A percentile compares a stretch with the other conserved stretches of the same genome.
phyloP scores from a whole-genome alignment of 2,797 vertebrate genomes.

The Takifugu ocellatus region DNA sequence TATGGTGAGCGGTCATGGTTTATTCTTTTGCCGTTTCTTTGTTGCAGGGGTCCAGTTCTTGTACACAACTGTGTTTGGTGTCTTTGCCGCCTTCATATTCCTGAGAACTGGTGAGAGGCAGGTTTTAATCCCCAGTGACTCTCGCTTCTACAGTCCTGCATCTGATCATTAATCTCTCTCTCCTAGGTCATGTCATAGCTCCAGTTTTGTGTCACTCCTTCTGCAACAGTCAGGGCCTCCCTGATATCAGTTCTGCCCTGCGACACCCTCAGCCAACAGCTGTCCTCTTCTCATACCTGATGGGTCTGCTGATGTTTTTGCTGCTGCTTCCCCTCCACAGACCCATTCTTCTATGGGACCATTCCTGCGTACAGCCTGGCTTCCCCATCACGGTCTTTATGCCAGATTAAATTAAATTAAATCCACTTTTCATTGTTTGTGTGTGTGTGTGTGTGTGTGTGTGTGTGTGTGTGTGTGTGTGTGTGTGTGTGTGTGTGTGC shows the following conservation, averaged over 20 bases:
- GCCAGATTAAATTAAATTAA: constrained; percentile 40
- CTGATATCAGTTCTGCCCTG: constrained; percentile 73
- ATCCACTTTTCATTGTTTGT: background rate
- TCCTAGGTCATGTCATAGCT: constrained; percentile 76
- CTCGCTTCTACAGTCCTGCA: background rate
- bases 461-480: constrained; percentile 2
- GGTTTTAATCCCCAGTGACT: background rate
- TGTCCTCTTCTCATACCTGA: constrained; percentile 71
- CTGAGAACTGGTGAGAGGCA: constrained; percentile 73
- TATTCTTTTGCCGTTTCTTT: constrained; percentile 2
- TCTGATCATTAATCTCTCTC: constrained; percentile 2
- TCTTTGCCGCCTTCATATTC: constrained; percentile 80
- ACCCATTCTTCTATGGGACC: constrained; percentile 75
- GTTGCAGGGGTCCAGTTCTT: constrained; percentile 78
- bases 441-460: constrained; percentile 6
- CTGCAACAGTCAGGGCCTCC: constrained; percentile 83
- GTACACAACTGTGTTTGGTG: constrained; percentile 80
- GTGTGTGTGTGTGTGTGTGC: constrained; percentile 5
- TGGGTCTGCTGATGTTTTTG: constrained; percentile 75
- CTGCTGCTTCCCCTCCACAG: constrained; percentile 79
- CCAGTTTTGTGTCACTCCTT: constrained; percentile 82
- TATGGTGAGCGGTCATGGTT: too few species aligned
- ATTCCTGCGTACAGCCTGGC: constrained; percentile 73
- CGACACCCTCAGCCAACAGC: constrained; percentile 68
- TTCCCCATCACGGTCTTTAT: constrained; percentile 43